phyloP scores from a whole-genome alignment of 2,888 invertebrate species.

The Drosophila tripunctata region DNA sequence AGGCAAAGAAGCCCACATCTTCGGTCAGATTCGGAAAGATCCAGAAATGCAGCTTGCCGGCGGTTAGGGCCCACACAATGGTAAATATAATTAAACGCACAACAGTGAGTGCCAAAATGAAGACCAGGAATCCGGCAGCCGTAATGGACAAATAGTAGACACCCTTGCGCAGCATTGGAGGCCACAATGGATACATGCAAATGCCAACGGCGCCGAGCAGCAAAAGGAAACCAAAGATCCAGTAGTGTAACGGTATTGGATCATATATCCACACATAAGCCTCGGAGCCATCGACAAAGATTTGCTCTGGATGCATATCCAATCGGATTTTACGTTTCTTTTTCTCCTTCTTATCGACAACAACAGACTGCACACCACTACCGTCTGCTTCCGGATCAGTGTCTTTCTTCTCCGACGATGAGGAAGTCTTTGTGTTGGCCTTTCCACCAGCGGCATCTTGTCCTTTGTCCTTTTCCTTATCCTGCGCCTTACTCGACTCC shows the following conservation, averaged over 20 bases:
- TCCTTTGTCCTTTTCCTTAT: slow-evolving; percentile 73
- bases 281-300: slow-evolving; percentile 96
- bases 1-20: slow-evolving; percentile 99
- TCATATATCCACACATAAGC: slow-evolving; percentile 99
- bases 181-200: slow-evolving; percentile 99
- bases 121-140: slow-evolving; percentile 96
- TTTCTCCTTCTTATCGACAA: slow-evolving; percentile 84
- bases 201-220: slow-evolving; percentile 97
- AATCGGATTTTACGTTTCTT: slow-evolving; percentile 96
- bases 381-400: slow-evolving; percentile 70
- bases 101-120: slow-evolving; percentile 95
- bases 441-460: slow-evolving; percentile 34
- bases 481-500: slow-evolving; percentile 53
- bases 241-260: slow-evolving; percentile 96
- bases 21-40: slow-evolving; percentile 99
- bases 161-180: slow-evolving; percentile 94
- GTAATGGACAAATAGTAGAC: slow-evolving; percentile 98
- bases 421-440: slow-evolving; percentile 22
- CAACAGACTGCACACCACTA: slow-evolving; percentile 52
- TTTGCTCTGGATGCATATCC: slow-evolving; percentile 98
- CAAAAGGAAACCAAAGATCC: slow-evolving; percentile 94
- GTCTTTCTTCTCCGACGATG: slow-evolving; percentile 70
- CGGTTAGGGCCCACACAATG: slow-evolving; percentile 93
- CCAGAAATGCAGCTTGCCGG: slow-evolving; percentile 98
- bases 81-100: slow-evolving; percentile 96